Base-by-base conservation (phyloP, 2,113 vertebrate genomes). In the Macaca nemestrina region DNA sequence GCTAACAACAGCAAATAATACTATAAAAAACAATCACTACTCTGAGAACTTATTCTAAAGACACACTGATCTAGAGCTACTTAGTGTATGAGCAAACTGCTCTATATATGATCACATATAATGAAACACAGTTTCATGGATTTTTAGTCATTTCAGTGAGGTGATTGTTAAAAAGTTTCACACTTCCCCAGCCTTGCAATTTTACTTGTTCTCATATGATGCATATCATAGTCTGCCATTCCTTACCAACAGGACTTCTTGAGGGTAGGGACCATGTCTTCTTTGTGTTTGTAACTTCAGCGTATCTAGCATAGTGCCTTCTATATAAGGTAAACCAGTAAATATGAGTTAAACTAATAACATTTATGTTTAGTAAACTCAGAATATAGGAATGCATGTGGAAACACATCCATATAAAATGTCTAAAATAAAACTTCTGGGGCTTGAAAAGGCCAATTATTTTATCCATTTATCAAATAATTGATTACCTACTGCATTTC, bases 71-170 rank as follows among this genome's bases (percentile, higher is more conserved):
- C 3, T 25, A 64, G 35, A 20, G 20, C 35, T 67, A 25, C 14
- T 76, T 45, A 48, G 38, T 9, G 23, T 22, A 18, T 8, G 1
- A 32, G 12, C 25, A 76, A 61, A 88, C 4, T 76, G 20, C 14
- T 94, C 45, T 78, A 18, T 9, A 8, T 22, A 45, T 11, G 35
- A 59, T 27, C 22, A 50, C 27, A 11, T 5, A 72, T 6, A 87
- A 68, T 25, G 38, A 73, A 95, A 90, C 16, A 90, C 16, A 79
- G 48, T 89, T 72, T 81, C 38, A 84, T 57, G 8, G 10, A 73
- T 27, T 72, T 94, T 86, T 76, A 89, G 84, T 92, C 57, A 73
- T 61, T 90, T 90, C 22, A 76, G 32, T n/a, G 86, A 89, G 22
- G 27, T 30, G 18, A 57, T 9, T 40, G 80, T 94, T 95, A 38